phyloP scores from a whole-genome alignment of 2,797 vertebrate genomes.

The Platyrinchus mystaceus region DNA sequence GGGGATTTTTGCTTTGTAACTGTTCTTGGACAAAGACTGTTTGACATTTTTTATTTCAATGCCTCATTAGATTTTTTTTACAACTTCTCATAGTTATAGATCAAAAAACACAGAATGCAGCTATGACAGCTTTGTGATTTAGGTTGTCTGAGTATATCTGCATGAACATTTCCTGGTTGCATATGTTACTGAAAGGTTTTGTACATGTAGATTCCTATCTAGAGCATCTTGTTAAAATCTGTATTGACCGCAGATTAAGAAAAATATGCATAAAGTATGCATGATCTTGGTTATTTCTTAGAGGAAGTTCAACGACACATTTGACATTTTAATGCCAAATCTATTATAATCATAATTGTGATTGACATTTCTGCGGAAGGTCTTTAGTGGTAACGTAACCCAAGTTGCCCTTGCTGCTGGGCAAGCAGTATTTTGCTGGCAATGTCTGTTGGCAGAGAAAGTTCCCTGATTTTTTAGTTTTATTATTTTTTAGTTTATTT shows the following conservation, averaged over 20 bases:
- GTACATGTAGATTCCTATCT: neutral
- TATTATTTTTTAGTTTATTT: neutral
- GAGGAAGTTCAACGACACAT: neutral
- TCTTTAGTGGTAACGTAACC: neutral
- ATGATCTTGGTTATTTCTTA: neutral
- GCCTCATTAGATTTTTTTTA: neutral
- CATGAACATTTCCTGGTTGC: neutral
- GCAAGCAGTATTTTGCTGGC: neutral
- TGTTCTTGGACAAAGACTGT: neutral
- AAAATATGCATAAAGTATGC: neutral
- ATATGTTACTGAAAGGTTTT: neutral
- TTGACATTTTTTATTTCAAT: neutral
- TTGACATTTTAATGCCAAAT: conserved; percentile 26
- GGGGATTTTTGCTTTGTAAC: conserved; percentile 49
- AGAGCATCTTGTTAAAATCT: neutral
- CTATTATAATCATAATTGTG: neutral
- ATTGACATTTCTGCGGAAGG: conserved; percentile 36
- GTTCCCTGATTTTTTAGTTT: neutral
- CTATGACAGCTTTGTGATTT: neutral
- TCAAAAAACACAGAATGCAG: neutral
- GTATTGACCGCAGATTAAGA: neutral
- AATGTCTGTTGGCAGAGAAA: neutral
- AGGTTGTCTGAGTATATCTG: neutral
- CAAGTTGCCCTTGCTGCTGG: conserved; percentile 30
- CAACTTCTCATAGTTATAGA: neutral